Evolutionary conservation across 2,888 invertebrate genomes (phyloP).

Genomic region (Cantharis rufa): DNA sequence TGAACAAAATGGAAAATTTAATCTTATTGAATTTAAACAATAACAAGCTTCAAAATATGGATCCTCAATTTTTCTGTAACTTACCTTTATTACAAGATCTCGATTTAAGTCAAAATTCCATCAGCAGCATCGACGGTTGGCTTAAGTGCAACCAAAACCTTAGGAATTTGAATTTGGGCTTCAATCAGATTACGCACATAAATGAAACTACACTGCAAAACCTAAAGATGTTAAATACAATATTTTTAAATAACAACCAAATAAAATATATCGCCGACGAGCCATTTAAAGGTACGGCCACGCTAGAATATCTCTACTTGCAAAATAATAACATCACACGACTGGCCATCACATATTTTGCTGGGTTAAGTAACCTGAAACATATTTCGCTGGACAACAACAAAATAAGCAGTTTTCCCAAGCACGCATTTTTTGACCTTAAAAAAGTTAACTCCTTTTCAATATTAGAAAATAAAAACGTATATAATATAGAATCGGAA

Average conservation of each 20-base stretch:
- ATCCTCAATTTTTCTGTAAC: not conserved
- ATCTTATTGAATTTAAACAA: not conserved
- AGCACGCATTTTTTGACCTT: constrained; percentile 1
- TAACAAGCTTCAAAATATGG: not conserved
- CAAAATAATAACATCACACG: constrained; percentile 50
- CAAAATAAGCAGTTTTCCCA: constrained; percentile 26
- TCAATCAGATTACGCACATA: constrained; percentile 6
- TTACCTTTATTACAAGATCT: constrained; percentile 5
- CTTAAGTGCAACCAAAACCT: constrained; percentile 11
- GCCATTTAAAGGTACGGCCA: constrained; percentile 48
- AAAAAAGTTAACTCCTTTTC: not conserved
- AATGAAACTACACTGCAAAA: not conserved
- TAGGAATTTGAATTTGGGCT: constrained; percentile 6
- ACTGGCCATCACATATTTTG: constrained; percentile 50
- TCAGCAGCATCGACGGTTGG: constrained; percentile 43
- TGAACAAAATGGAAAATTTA: not conserved
- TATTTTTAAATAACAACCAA: constrained; percentile 50
- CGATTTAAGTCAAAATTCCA: constrained; percentile 46
- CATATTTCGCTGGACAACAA: constrained; percentile 53
- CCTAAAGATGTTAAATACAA: constrained; percentile 45
- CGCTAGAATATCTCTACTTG: constrained; percentile 52
- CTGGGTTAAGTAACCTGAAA: constrained; percentile 48
- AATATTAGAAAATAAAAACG: not conserved
- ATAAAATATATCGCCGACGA: constrained; percentile 49
- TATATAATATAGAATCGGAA: not conserved